Base-by-base conservation (phyloP, 2,888 invertebrate genomes). In the Lochmaea capreae region DNA sequence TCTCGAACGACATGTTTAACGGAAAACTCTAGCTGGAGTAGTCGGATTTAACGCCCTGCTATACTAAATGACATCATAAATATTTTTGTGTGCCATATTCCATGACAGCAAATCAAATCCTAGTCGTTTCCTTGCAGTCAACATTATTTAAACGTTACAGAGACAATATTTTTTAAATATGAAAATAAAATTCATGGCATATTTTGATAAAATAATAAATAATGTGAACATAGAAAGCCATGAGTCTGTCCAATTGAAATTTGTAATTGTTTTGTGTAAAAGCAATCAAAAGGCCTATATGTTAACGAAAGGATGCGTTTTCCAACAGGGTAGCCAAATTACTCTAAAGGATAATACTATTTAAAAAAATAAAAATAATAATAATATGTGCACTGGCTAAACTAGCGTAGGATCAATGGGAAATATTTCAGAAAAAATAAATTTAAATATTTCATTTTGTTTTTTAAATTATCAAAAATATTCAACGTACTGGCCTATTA, bases 21-120 rank as follows among this genome's bases (percentile, higher is more conserved):
- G n/a, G n/a, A 33, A 5, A 42, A 42, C 16, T 62, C 62, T 42
- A 62, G 62, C 43, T 42, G 62, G 42, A 62, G 42, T 1, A 11
- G 8, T 6, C 3, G 16, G 62, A 43, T 62, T 62, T 62, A 16
- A 18, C 18, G 18, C 62, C 62, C 11, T 62, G 43, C 62, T 62
- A 62, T 62, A 46, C 74, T 42, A 63, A 16, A 70, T 71, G 68
- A 76, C 80, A 83, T 79, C 79, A 82, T 77, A 82, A 82, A 84
- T 85, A 84, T 84, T 84, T 86, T 85, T 84, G 83, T 85, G 86
- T 86, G 86, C 86, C 87, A 86, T 86, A 86, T 80, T 67, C 69
- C 78, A 82, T 71, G 67, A 86, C 85, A 85, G 84, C 85, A 86
- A 84, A 84, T 82, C 83, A 85, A 86, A 86, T 86, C 85, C 87